phyloP scores from a whole-genome alignment of 2,797 vertebrate species.

The Dromococcyx pavoninus region DNA sequence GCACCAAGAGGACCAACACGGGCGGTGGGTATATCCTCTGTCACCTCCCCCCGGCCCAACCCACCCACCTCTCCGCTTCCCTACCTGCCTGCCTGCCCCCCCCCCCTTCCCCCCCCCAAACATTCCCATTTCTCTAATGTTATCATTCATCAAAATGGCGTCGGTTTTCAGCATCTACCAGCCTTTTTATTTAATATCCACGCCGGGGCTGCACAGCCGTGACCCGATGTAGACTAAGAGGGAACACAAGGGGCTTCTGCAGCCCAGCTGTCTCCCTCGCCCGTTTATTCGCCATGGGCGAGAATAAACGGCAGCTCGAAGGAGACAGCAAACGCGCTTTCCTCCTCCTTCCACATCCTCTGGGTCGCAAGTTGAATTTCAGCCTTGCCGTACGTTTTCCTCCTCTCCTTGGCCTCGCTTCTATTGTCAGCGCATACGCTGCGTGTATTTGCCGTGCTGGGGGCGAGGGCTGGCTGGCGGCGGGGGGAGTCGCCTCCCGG shows the following conservation, averaged over 20 bases:
- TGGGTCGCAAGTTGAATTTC: constrained; percentile 72
- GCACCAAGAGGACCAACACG: constrained; percentile 85
- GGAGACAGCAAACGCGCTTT: constrained; percentile 59
- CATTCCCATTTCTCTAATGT: constrained; percentile 74
- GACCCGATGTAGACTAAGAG: constrained; percentile 44
- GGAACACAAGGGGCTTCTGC: constrained; percentile 48
- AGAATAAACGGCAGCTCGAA: constrained; percentile 73
- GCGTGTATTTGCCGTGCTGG: constrained; percentile 71
- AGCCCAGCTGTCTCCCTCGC: constrained; percentile 50
- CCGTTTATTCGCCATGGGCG: constrained; percentile 61
- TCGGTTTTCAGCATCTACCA: constrained; percentile 76
- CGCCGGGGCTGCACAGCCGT: constrained; percentile 46
- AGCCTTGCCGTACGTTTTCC: constrained; percentile 62
- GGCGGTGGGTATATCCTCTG: constrained; percentile 77
- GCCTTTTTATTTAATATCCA: constrained; percentile 72
- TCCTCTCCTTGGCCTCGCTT: constrained; percentile 62
- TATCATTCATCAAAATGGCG: constrained; percentile 86
- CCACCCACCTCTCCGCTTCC: constrained; percentile 36
- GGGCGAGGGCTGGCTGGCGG: constrained; percentile 69
- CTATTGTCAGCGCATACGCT: constrained; percentile 64
- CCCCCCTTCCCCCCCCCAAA: not conserved
- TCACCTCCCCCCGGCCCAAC: constrained; percentile 51
- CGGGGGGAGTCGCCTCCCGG: constrained; percentile 69
- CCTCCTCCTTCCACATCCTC: constrained; percentile 44
- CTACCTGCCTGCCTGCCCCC: not conserved